These are phyloP conservation scores for Eurosta solidaginis DNA, from an alignment of 1,140 invertebrate species.

Conservation along the genomic window DNA sequence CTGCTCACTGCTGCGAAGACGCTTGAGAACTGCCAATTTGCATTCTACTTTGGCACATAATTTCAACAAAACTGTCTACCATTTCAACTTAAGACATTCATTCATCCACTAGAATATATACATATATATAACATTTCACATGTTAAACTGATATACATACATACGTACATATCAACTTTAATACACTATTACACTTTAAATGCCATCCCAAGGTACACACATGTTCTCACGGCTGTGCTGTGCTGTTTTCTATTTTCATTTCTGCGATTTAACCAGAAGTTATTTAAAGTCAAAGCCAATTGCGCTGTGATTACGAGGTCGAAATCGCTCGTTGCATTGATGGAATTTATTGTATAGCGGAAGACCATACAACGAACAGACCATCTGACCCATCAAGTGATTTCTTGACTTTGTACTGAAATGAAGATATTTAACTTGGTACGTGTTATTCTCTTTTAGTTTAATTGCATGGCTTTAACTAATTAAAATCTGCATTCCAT, in stretches of 20 bases:
- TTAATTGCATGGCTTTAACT: background rate
- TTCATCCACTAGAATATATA: too few relatives aligned
- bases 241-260: too few relatives aligned
- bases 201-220: background rate
- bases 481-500: conserved; percentile 15
- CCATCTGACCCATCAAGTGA: too few relatives aligned
- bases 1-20: background rate
- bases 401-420: background rate
- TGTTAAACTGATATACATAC: background rate
- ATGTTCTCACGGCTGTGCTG: background rate
- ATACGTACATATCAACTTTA: too few relatives aligned
- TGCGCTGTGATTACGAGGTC: background rate
- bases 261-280: background rate
- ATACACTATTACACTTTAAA: background rate
- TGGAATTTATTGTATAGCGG: background rate
- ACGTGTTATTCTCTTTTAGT: background rate
- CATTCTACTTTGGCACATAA: background rate
- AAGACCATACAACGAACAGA: too few relatives aligned
- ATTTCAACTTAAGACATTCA: too few relatives aligned
- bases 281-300: background rate
- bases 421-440: background rate
- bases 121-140: background rate
- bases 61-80: background rate
- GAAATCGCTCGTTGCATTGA: background rate
- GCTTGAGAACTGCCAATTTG: background rate